Conservation (phyloP, 1,140 invertebrate genomes). For the Heliconius hewitsoni region DNA sequence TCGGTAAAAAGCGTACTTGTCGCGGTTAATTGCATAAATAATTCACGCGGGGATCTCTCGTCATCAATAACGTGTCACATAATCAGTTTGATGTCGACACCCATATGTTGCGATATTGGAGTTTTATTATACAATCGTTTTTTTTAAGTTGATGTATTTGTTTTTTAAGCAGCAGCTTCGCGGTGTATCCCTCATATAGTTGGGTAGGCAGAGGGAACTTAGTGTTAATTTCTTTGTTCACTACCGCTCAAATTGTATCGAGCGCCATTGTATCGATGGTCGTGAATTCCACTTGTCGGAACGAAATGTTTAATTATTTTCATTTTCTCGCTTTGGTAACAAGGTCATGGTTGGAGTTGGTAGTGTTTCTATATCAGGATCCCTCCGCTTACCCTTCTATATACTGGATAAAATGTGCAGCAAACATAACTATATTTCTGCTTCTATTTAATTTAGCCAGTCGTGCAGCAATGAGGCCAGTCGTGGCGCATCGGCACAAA, state of each 20-base stretch:
- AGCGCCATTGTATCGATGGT: not conserved
- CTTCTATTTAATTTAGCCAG: too few species aligned
- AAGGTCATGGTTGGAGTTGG: not conserved
- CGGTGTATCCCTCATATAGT: too few species aligned
- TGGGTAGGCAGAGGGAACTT: too few species aligned
- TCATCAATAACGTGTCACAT: constrained; percentile 39
- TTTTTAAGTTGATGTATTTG: not conserved
- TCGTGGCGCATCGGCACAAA: too few species aligned
- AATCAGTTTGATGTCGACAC: constrained; percentile 37
- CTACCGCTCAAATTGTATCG: too few species aligned
- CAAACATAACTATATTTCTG: too few species aligned
- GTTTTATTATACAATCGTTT: constrained; percentile 9
- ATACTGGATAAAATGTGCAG: too few species aligned
- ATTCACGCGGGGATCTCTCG: constrained; percentile 43
- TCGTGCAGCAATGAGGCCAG: too few species aligned
- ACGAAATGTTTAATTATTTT: not conserved
- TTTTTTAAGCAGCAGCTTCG: too few species aligned
- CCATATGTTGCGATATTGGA: constrained; percentile 10
- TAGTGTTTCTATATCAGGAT: too few species aligned
- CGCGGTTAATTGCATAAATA: constrained; percentile 49
- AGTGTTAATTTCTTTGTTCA: too few species aligned
- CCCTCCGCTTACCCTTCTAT: too few species aligned
- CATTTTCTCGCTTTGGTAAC: not conserved
- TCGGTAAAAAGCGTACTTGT: constrained; percentile 29
- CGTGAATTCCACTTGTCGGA: not conserved